Percentiles rank a stretch among this genome's conserved stretches.
Evolutionary conservation across 1,140 invertebrate species (phyloP).

Genomic region (Elymnias hypermnestra): DNA sequence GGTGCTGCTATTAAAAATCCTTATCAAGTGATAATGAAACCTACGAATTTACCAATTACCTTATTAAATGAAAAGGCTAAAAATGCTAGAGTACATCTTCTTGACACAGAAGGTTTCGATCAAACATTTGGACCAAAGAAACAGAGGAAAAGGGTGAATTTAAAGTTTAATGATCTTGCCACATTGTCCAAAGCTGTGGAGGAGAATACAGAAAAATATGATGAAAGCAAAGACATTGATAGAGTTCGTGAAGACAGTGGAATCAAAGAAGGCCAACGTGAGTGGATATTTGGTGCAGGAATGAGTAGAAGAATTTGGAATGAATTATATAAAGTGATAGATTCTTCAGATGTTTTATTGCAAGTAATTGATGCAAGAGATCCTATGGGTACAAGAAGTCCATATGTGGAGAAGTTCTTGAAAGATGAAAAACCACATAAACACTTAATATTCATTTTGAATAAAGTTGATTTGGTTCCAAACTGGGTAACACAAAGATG

Average conservation of each 20-base stretch:
- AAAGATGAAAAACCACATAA: constrained; percentile 95
- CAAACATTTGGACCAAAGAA: constrained; percentile 97
- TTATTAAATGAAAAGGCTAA: constrained; percentile 96
- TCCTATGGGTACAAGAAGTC: constrained; percentile 95
- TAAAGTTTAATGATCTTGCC: constrained; percentile 84
- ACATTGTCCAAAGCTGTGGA: constrained; percentile 84
- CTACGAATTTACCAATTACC: constrained; percentile 95
- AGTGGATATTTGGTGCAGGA: constrained; percentile 94
- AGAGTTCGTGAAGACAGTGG: constrained; percentile 89
- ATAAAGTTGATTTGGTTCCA: constrained; percentile 97
- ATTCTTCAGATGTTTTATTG: constrained; percentile 97
- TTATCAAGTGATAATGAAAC: constrained; percentile 98
- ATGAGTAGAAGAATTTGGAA: constrained; percentile 99
- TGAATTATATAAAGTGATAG: constrained; percentile 99
- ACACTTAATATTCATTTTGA: constrained; percentile 95
- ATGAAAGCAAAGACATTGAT: constrained; percentile 87
- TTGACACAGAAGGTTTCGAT: constrained; percentile 97
- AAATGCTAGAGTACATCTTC: constrained; percentile 92
- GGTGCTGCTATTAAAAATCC: constrained; percentile 96
- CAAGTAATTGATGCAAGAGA: constrained; percentile 96
- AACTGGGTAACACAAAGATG: constrained; percentile 98
- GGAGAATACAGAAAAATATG: constrained; percentile 85
- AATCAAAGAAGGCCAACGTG: constrained; percentile 83
- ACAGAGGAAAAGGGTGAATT: constrained; percentile 91
- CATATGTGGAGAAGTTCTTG: constrained; percentile 93